These are phyloP conservation scores for Amphipyra tragopoginis DNA, from an alignment of 2,888 invertebrate species.

Conservation along the genomic window DNA sequence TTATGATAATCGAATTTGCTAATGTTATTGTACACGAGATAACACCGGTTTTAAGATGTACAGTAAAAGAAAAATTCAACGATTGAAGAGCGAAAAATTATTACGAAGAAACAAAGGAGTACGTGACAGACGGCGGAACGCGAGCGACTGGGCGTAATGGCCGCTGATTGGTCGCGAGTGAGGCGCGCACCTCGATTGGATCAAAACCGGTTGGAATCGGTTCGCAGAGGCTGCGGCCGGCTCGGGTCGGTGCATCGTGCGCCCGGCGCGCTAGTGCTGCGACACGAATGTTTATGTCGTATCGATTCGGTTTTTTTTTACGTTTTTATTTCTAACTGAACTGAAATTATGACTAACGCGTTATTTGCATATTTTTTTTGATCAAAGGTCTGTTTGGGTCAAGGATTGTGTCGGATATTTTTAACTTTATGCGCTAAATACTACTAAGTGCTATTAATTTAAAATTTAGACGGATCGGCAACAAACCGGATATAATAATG, in stretches of 20 bases:
- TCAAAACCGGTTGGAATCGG: slow-evolving; percentile 85
- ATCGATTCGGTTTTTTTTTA: slow-evolving; percentile 50
- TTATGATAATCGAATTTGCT: slow-evolving; percentile 35
- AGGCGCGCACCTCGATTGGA: slow-evolving; percentile 81
- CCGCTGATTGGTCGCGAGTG: slow-evolving; percentile 84
- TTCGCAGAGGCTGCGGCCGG: slow-evolving; percentile 83
- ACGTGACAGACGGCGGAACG: slow-evolving; percentile 70
- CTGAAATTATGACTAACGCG: not conserved
- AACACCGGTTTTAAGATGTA: slow-evolving; percentile 64
- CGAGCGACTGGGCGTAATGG: slow-evolving; percentile 78
- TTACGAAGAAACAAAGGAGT: slow-evolving; percentile 68
- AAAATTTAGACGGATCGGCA: slow-evolving; percentile 55
- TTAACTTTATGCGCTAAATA: slow-evolving; percentile 34
- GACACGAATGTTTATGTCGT: slow-evolving; percentile 56
- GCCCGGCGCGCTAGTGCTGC: slow-evolving; percentile 74
- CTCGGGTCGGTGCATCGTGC: slow-evolving; percentile 81
- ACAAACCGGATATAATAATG: slow-evolving; percentile 68
- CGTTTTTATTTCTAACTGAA: slow-evolving; percentile 18
- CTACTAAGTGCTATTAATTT: slow-evolving; percentile 19
- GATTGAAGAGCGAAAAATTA: slow-evolving; percentile 68
- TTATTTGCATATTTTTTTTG: not conserved
- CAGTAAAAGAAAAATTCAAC: slow-evolving; percentile 57
- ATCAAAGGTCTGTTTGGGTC: not conserved
- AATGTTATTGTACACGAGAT: slow-evolving; percentile 61
- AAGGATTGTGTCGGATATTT: slow-evolving; percentile 24